phyloP scores from a whole-genome alignment of 2,797 vertebrate genomes.

The Psittacula derbiana region DNA sequence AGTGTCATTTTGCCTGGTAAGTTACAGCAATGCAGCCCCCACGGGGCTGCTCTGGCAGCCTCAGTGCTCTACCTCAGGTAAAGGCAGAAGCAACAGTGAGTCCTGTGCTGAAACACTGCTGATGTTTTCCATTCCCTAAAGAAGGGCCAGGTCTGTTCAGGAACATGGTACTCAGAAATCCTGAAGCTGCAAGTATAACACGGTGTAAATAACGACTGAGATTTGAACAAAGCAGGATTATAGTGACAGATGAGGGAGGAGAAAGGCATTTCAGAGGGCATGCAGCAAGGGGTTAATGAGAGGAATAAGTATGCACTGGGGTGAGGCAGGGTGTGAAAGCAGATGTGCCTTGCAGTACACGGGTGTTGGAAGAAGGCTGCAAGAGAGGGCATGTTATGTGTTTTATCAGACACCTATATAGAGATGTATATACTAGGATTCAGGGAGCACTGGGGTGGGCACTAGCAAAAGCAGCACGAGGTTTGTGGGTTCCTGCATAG shows the following conservation, averaged over 20 bases:
- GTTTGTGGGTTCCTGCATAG: background rate
- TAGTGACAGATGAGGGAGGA: background rate
- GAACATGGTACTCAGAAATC: background rate
- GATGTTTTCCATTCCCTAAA: background rate
- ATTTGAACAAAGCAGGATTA: background rate
- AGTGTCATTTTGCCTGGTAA: background rate
- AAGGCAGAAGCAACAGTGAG: background rate
- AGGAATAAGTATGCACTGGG: background rate
- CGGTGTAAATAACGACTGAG: background rate
- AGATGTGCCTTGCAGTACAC: background rate
- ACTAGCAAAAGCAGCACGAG: background rate
- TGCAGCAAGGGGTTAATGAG: background rate
- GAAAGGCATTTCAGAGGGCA: background rate
- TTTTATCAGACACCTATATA: background rate
- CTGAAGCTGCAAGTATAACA: background rate
- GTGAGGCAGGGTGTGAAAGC: background rate
- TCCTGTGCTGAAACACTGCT: background rate
- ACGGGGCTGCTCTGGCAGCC: background rate
- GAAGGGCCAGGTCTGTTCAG: background rate
- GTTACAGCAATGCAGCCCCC: background rate
- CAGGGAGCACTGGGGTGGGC: background rate
- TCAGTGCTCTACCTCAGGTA: background rate
- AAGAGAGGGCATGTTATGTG: background rate
- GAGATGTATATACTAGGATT: background rate
- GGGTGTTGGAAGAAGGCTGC: background rate